Evolutionary conservation across 2,888 invertebrate species (phyloP), one percentile per base, ranked within the genome.

Genomic region (Lasius fuliginosus): DNA sequence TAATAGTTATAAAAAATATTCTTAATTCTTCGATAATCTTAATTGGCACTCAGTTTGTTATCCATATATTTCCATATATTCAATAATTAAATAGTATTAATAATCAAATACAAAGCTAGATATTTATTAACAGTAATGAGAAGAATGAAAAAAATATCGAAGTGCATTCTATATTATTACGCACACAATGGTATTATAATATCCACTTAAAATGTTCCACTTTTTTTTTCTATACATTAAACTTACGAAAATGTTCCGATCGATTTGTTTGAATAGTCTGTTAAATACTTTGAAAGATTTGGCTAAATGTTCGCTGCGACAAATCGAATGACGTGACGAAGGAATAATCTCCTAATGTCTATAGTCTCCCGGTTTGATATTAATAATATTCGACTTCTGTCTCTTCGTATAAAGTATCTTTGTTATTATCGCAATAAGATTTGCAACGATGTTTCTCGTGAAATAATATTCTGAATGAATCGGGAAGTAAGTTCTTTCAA

Each of bases 171-270:
- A 3, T 62, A n/a, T 58, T 40, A 27, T 73, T 62, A 71, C 2
- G 23, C 36, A 36, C 36, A 56, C 11, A 23, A 3, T 27, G 33
- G 3, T 36, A 62, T 42, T 62, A n/a, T 46, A 15, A 64, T 36
- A 49, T 12, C 11, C 36, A 64, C 27, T 5, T 30, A 2, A 53
- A 65, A 65, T 40, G n/a, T 76, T 30, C 1, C 4, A 64, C 18
- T 64, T 9, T 30, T 30, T 30, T 75, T 2, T 49, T 46, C 46
- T 46, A 23, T 27, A 53, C 4, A 53, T 65, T 65, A 12, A 67
- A 76, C 76, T 76, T 76, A 67, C 53, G 0, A 76, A 76, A 67
- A 53, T 36, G 9, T 65, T 76, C 27, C 1, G 11, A 62, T 15
- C 11, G 1, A 65, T 0, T 65, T 49, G 53, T 53, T 62, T 27